Percentiles rank a stretch among this genome's conserved stretches.
phyloP scores from a whole-genome alignment of 2,888 invertebrate genomes.

The Poecilobothrus nobilitatus region DNA sequence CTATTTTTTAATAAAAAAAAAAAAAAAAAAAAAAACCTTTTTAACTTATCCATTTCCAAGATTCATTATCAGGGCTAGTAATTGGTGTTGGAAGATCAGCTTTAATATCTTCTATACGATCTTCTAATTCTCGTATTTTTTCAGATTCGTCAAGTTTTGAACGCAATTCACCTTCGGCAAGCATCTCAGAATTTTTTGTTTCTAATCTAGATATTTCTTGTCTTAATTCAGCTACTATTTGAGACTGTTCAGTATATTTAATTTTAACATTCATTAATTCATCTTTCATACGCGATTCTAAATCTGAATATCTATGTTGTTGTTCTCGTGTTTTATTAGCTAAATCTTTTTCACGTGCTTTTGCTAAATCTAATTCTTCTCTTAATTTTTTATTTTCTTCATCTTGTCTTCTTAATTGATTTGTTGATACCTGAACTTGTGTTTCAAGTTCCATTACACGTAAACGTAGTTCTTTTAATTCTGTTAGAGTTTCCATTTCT shows the following conservation, averaged over 20 bases:
- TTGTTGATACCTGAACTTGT: slow-evolving; percentile 83
- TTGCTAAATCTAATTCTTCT: slow-evolving; percentile 67
- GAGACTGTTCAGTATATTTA: slow-evolving; percentile 89
- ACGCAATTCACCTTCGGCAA: slow-evolving; percentile 83
- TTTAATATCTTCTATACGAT: slow-evolving; percentile 84
- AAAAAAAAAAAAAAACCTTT: background rate
- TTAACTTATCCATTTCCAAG: slow-evolving; percentile 73
- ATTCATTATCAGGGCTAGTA: slow-evolving; percentile 81
- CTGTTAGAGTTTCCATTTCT: slow-evolving; percentile 89
- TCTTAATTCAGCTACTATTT: slow-evolving; percentile 84
- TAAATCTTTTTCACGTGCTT: slow-evolving; percentile 65
- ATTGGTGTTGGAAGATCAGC: slow-evolving; percentile 88
- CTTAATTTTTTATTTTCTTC: slow-evolving; percentile 81
- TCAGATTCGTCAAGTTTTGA: slow-evolving; percentile 66
- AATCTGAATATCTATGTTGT: slow-evolving; percentile 54
- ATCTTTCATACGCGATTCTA: slow-evolving; percentile 58
- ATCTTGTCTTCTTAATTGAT: slow-evolving; percentile 82
- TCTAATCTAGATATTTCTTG: slow-evolving; percentile 91
- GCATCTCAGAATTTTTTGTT: slow-evolving; percentile 91
- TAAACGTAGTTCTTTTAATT: slow-evolving; percentile 87
- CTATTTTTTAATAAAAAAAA: too few species aligned
- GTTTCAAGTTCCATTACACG: slow-evolving; percentile 97
- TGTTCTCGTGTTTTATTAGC: slow-evolving; percentile 73
- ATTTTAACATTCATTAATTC: slow-evolving; percentile 90
- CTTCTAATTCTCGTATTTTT: slow-evolving; percentile 79